Percentiles rank a stretch among this genome's conserved stretches.
phyloP scores from a whole-genome alignment of 2,888 invertebrate species.

The Ophion ellenae region DNA sequence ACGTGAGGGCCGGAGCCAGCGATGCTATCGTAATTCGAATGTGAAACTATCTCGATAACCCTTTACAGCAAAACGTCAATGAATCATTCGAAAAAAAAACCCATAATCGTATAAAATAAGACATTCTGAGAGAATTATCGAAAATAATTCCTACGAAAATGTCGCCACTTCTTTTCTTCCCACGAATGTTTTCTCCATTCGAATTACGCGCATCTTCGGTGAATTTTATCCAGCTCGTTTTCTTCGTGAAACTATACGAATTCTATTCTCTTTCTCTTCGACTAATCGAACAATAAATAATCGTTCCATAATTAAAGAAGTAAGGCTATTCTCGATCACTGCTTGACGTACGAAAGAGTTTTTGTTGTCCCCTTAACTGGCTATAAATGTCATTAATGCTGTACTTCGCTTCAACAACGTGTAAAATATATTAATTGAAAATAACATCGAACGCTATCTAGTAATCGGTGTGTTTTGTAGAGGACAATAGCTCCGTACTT shows the following conservation, averaged over 20 bases:
- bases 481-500: neutral
- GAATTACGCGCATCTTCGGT: slow-evolving; percentile 27
- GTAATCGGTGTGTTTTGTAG: neutral
- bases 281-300: slow-evolving; percentile 45
- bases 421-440: neutral
- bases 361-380: neutral
- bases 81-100: neutral
- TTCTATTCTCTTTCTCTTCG: neutral
- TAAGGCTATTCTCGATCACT: slow-evolving; percentile 5
- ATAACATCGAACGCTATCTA: neutral
- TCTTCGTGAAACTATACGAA: neutral
- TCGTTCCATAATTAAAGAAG: slow-evolving; percentile 16
- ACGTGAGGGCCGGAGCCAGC: slow-evolving; percentile 27
- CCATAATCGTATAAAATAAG: slow-evolving; percentile 10
- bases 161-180: slow-evolving; percentile 3
- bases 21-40: slow-evolving; percentile 23
- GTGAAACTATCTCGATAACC: slow-evolving; percentile 7
- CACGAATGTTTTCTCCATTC: neutral
- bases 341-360: neutral
- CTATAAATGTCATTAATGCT: neutral
- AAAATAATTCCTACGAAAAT: slow-evolving; percentile 8
- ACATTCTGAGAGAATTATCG: slow-evolving; percentile 4
- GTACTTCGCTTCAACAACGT: neutral
- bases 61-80: neutral
- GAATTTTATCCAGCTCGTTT: neutral